These are phyloP conservation scores for Apis cerana DNA, from an alignment of 1,140 invertebrate species.

Conservation along the genomic window DNA sequence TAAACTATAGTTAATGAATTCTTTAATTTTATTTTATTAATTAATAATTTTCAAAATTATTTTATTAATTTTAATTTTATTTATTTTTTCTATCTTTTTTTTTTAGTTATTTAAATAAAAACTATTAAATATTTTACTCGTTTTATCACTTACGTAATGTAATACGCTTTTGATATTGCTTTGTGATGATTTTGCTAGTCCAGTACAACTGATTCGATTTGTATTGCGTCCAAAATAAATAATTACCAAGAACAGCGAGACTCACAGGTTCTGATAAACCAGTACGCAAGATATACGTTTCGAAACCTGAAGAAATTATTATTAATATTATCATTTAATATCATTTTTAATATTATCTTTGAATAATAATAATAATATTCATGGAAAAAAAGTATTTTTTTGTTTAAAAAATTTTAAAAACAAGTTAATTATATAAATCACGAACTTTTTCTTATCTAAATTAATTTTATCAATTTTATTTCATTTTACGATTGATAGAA, in stretches of 20 bases:
- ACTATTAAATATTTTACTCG: background rate
- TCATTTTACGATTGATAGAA: no score
- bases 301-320: conserved; percentile 65
- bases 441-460: no score
- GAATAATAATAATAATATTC: no score
- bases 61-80: no score
- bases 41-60: no score
- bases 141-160: conserved; percentile 63
- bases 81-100: no score
- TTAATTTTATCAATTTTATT: no score
- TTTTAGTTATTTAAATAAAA: no score
- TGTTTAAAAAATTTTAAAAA: background rate
- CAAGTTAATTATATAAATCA: no score
- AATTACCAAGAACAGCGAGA: conserved; percentile 81
- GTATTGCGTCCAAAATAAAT: conserved; percentile 80
- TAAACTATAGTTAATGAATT: no score
- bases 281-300: conserved; percentile 68
- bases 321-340: background rate
- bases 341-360: background rate
- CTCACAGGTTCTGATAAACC: conserved; percentile 78
- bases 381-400: no score
- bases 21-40: no score
- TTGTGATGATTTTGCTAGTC: conserved; percentile 81
- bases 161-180: conserved; percentile 74
- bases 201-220: conserved; percentile 80